phyloP scores from a whole-genome alignment of 2,888 invertebrate genomes.

The Teleogryllus oceanicus region DNA sequence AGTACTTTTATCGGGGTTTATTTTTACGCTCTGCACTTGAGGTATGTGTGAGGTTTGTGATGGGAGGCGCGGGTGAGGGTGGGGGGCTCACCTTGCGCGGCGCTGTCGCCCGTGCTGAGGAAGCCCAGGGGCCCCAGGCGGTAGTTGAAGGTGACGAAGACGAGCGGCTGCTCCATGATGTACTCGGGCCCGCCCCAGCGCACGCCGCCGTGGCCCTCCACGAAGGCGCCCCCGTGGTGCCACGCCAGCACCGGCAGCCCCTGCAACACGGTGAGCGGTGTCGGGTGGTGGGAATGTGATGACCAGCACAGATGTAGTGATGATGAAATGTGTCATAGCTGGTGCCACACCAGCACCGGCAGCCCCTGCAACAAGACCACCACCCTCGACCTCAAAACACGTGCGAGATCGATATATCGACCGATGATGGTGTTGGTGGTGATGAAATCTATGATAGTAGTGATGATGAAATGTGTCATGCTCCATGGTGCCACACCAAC shows the following conservation, averaged over 20 bases:
- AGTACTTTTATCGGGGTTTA: no score
- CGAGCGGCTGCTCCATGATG: neutral
- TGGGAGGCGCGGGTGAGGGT: no score
- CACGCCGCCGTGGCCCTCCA: neutral
- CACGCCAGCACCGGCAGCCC: neutral
- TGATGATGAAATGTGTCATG: no score
- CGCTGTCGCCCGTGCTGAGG: neutral
- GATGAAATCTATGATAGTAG: no score
- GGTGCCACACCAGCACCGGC: neutral
- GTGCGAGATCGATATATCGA: no score
- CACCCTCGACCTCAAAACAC: no score
- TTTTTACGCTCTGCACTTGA: no score
- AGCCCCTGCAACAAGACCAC: neutral
- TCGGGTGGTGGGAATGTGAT: no score
- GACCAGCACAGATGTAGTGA: no score
- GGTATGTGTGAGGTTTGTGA: no score
- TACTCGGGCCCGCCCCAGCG: neutral
- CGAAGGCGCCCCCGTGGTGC: neutral
- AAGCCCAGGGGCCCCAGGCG: neutral
- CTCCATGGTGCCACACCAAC: no score
- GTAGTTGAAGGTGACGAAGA: constrained; percentile 7
- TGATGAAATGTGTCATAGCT: neutral
- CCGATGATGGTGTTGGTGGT: no score
- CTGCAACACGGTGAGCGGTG: neutral
- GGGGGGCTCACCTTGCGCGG: neutral